Conservation (phyloP, 2,797 vertebrate species). For the Craterocephalus amniculus region DNA sequence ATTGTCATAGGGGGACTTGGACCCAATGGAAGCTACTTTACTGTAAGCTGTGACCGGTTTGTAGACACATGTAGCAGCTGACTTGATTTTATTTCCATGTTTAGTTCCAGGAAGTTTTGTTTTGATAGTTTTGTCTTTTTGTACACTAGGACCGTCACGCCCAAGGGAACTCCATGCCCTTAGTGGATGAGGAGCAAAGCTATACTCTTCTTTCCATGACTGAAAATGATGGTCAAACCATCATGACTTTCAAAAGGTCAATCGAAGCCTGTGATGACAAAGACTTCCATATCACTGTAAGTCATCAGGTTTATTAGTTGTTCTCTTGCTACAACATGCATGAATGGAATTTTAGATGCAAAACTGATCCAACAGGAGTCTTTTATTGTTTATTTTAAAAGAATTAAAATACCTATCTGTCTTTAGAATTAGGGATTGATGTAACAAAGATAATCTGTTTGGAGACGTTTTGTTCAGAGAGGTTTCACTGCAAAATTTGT, state of each 20-base stretch:
- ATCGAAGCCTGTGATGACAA: slow-evolving; percentile 79
- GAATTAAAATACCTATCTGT: not conserved
- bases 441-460: not conserved
- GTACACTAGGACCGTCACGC: slow-evolving; percentile 79
- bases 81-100: not conserved
- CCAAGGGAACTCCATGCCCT: slow-evolving; percentile 64
- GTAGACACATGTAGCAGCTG: not conserved
- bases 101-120: not conserved
- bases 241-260: slow-evolving; percentile 76
- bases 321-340: not conserved
- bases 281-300: slow-evolving; percentile 82
- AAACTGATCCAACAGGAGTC: no score
- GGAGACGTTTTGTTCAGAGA: not conserved
- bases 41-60: slow-evolving; percentile 67
- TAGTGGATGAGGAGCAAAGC: slow-evolving; percentile 79
- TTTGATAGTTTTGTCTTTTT: slow-evolving; percentile 2
- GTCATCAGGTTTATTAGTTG: slow-evolving; percentile 12
- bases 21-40: slow-evolving; percentile 78
- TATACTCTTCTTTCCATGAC: slow-evolving; percentile 79
- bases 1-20: slow-evolving; percentile 81
- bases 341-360: not conserved
- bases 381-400: not conserved
- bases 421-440: not conserved
- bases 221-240: slow-evolving; percentile 77
- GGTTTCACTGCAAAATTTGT: not conserved